These are phyloP conservation scores for Micromesistius poutassou DNA, from an alignment of 2,797 vertebrate genomes.

Conservation along the genomic window DNA sequence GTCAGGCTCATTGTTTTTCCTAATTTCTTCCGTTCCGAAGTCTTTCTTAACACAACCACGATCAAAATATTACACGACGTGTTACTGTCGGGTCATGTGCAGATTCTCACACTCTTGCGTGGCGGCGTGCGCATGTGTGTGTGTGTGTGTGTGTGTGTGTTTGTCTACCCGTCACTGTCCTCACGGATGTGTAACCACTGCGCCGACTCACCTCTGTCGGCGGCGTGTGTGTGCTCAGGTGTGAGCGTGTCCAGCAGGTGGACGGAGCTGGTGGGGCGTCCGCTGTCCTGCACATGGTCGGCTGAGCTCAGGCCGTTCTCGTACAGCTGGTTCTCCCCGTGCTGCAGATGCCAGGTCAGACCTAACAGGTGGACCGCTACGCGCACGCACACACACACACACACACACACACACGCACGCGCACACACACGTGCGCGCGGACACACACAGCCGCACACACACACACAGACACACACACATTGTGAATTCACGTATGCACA, in stretches of 20 bases:
- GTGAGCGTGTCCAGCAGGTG: slow-evolving; percentile 86
- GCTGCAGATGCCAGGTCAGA: slow-evolving; percentile 94
- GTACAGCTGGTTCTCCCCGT: slow-evolving; percentile 89
- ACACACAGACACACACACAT: slow-evolving; percentile 7
- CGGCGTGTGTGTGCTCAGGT: slow-evolving; percentile 72
- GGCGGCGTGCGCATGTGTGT: not conserved
- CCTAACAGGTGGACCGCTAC: slow-evolving; percentile 95
- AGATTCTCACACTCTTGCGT: not conserved
- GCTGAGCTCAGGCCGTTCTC: slow-evolving; percentile 91
- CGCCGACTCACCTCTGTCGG: slow-evolving; percentile 75
- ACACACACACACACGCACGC: not conserved
- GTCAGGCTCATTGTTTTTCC: not conserved
- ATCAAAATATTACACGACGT: not conserved
- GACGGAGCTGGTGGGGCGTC: slow-evolving; percentile 74
- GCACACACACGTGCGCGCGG: not conserved
- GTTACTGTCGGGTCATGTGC: not conserved
- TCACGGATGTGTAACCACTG: not conserved
- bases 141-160: slow-evolving; percentile 2
- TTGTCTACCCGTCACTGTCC: not conserved
- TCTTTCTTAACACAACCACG: not conserved
- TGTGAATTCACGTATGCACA: not conserved
- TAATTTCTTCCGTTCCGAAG: not conserved
- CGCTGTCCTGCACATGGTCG: slow-evolving; percentile 80
- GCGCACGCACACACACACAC: slow-evolving; percentile 24
- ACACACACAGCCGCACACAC: not conserved